A percentile compares a stretch with the other conserved stretches of the same genome.
Evolutionary conservation across 2,113 vertebrate genomes (phyloP).

Genomic region (Turnix velox): DNA sequence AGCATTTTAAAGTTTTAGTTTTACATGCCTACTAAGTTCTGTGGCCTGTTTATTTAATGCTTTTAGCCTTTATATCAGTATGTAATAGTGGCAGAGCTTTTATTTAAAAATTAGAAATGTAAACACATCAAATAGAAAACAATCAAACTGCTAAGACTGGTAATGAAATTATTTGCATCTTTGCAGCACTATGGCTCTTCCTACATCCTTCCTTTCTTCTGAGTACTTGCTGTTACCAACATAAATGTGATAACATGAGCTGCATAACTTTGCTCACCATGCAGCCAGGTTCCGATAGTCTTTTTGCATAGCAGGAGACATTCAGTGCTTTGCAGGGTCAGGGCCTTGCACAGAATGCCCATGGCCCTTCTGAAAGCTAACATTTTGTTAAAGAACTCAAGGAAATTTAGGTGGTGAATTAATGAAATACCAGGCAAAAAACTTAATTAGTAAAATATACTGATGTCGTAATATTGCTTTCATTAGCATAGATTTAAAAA

Average conservation of each 20-base stretch:
- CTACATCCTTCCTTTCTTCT: background rate
- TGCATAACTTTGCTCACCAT: background rate
- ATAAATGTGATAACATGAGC: background rate
- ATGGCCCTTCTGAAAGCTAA: background rate
- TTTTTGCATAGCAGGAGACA: background rate
- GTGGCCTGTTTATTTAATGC: background rate
- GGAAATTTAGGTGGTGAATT: background rate
- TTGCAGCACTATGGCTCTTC: background rate
- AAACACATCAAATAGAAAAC: background rate
- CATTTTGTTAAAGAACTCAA: background rate
- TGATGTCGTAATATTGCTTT: background rate
- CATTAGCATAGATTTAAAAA: background rate
- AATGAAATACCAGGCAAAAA: background rate
- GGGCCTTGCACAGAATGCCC: accelerated
- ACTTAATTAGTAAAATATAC: background rate
- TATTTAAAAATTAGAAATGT: background rate
- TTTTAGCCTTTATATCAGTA: background rate
- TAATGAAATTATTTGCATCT: background rate
- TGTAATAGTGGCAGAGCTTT: background rate
- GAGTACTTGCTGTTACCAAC: background rate
- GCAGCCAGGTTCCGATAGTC: background rate
- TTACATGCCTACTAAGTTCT: background rate
- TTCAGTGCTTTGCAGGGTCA: background rate
- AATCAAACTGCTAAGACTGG: background rate
- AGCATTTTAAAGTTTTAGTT: background rate